phyloP scores from a whole-genome alignment of 1,140 invertebrate species.

The Ericerus pela region DNA sequence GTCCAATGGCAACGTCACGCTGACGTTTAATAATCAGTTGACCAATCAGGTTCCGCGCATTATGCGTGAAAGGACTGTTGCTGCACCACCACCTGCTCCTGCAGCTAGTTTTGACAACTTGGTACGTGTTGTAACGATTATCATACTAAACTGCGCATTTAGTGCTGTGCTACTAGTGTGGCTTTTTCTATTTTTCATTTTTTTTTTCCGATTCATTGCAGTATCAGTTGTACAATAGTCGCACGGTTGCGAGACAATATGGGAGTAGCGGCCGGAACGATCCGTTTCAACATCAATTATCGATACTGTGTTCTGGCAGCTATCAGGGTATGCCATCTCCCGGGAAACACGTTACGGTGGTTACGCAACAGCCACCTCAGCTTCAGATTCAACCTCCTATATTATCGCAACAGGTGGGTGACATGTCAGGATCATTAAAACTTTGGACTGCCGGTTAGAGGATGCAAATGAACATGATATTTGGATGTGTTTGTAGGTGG shows the following conservation, averaged over 20 bases:
- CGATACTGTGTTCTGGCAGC: constrained; percentile 19
- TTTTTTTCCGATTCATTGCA: constrained; percentile 31
- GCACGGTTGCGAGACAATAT: constrained; percentile 46
- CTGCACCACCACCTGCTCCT: constrained; percentile 16
- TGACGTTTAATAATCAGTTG: constrained; percentile 66
- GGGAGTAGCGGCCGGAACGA: constrained; percentile 43
- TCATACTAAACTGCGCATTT: no score
- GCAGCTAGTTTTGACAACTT: constrained; percentile 42
- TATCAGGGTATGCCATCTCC: constrained; percentile 62
- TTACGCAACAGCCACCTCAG: constrained; percentile 47
- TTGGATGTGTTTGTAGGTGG: constrained; percentile 30
- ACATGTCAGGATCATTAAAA: constrained; percentile 8
- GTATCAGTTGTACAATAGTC: constrained; percentile 78
- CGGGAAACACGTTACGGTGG: constrained; percentile 79
- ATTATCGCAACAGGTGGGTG: constrained; percentile 47
- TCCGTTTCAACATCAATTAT: constrained; percentile 36
- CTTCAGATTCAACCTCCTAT: constrained; percentile 52
- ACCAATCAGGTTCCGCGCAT: constrained; percentile 51
- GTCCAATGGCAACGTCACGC: constrained; percentile 67
- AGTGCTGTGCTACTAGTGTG: not conserved
- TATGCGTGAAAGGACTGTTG: not conserved
- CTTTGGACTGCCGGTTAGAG: not conserved
- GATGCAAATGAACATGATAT: no score
- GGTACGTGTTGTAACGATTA: constrained; percentile 25
- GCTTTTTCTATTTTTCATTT: not conserved